Evolutionary conservation across 2,797 vertebrate species (phyloP).

Genomic region (Diglossa cyanea): DNA sequence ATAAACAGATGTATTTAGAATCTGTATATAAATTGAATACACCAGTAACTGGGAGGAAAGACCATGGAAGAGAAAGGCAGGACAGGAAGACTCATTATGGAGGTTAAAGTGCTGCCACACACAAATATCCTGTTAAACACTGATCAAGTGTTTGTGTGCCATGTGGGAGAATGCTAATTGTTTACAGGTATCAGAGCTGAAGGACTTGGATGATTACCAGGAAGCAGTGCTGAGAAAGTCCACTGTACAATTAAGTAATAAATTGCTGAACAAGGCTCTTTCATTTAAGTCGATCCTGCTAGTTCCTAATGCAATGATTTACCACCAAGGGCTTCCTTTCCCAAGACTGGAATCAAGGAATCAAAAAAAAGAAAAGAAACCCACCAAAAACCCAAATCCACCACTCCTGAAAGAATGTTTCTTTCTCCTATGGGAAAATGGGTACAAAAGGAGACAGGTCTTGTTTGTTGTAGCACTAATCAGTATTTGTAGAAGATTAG

Average conservation of each 20-base stretch:
- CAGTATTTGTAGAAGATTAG: constrained; percentile 10
- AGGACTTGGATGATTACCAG: constrained; percentile 50
- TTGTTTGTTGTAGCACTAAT: neutral
- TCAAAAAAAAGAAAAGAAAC: neutral
- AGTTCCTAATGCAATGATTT: constrained; percentile 27
- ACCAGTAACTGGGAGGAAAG: neutral
- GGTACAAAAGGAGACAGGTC: neutral
- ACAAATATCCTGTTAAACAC: constrained; percentile 19
- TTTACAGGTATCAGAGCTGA: constrained; percentile 38
- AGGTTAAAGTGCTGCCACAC: neutral
- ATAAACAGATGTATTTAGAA: neutral
- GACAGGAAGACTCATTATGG: neutral
- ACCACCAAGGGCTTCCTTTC: constrained; percentile 18
- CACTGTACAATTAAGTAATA: constrained; percentile 18
- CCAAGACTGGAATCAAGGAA: constrained; percentile 14
- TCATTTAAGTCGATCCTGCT: neutral
- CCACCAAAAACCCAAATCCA: neutral
- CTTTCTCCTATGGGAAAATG: neutral
- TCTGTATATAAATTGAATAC: neutral
- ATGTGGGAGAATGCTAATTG: constrained; percentile 39
- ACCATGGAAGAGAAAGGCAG: neutral
- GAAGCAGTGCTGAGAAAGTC: constrained; percentile 15
- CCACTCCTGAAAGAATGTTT: neutral
- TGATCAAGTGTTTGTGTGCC: neutral
- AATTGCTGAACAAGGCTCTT: neutral